Conservation (phyloP, 2,113 vertebrate species). For the Forbesichthys papilliferus region DNA sequence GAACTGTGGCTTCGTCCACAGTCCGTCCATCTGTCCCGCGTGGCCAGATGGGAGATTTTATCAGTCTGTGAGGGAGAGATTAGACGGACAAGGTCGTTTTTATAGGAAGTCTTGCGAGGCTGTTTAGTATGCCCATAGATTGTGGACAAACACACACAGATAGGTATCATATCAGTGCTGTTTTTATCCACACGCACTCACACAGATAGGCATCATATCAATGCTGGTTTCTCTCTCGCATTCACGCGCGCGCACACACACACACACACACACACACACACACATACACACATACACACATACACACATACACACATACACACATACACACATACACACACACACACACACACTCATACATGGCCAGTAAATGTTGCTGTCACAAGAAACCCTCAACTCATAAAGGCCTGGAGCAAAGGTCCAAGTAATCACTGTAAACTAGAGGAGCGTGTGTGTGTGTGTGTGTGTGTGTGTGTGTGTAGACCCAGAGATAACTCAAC, state of each 20-base stretch:
- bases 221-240: neutral
- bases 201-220: constrained; percentile 37
- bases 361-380: constrained; percentile 50
- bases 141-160: neutral
- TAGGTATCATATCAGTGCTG: neutral
- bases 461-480: constrained; percentile 10
- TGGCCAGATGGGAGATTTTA: constrained; percentile 39
- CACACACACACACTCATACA: constrained; percentile 25
- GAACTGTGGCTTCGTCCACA: neutral
- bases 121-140: constrained; percentile 14
- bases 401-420: constrained; percentile 49
- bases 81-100: constrained; percentile 33
- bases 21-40: neutral
- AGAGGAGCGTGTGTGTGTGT: constrained; percentile 8
- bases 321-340: no score
- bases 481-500: constrained; percentile 31
- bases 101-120: constrained; percentile 3
- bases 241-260: neutral
- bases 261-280: no score
- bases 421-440: constrained; percentile 63
- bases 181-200: neutral
- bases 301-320: neutral
- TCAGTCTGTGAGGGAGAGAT: constrained; percentile 21
- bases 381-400: constrained; percentile 31
- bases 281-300: neutral